A percentile compares a stretch with the other conserved stretches of the same genome.
Conservation (phyloP, 2,797 vertebrate genomes). For the Anomalospiza imberbis region DNA sequence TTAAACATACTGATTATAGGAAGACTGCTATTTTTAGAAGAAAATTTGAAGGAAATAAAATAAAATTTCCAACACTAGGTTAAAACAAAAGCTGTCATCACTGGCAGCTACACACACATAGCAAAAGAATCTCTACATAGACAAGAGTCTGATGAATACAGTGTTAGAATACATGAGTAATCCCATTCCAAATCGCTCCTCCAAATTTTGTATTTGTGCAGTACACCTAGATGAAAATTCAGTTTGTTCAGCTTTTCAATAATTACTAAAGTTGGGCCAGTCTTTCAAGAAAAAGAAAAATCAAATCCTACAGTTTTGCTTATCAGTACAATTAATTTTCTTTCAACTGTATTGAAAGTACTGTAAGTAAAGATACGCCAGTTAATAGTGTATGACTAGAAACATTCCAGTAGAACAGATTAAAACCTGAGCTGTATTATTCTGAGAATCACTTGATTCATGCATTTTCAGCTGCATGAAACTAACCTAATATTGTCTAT, state of each 20-base stretch:
- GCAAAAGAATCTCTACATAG: not conserved
- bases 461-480: not conserved
- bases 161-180: not conserved
- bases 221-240: not conserved
- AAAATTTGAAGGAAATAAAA: not conserved
- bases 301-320: not conserved
- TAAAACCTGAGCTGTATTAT: not conserved
- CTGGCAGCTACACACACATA: not conserved
- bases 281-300: not conserved
- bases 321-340: not conserved
- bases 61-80: not conserved
- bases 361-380: not conserved
- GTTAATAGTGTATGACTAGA: not conserved
- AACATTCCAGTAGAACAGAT: not conserved
- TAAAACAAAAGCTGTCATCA: not conserved
- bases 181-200: not conserved
- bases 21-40: not conserved
- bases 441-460: not conserved
- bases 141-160: not conserved
- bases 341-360: not conserved
- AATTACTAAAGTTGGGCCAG: not conserved
- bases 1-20: not conserved
- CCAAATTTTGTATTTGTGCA: not conserved
- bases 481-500: not conserved
- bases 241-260: not conserved